phyloP scores from a whole-genome alignment of 2,113 vertebrate species.

The Dunckerocampus dactyliophorus region DNA sequence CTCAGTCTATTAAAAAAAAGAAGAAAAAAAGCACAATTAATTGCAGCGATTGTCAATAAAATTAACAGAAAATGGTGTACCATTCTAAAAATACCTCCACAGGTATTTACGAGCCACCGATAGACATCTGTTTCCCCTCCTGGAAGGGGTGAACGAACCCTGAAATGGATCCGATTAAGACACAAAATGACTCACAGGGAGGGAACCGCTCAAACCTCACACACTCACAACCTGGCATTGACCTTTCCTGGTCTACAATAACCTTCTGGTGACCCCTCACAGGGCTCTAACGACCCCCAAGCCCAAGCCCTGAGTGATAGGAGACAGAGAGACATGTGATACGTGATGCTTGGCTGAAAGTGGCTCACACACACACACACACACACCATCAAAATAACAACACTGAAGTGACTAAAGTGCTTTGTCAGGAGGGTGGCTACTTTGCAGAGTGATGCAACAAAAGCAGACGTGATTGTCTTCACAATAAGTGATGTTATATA shows the following conservation, averaged over 20 bases:
- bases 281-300: conserved; percentile 33
- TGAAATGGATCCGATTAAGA: conserved; percentile 58
- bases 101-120: conserved; percentile 35
- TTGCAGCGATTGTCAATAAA: neutral
- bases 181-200: conserved; percentile 55
- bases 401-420: no score
- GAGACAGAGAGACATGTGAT: conserved; percentile 54
- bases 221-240: conserved; percentile 40
- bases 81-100: conserved; percentile 28
- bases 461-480: conserved; percentile 27
- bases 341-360: conserved; percentile 19
- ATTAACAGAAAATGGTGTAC: conserved; percentile 13
- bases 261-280: conserved; percentile 49
- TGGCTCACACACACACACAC: conserved; percentile 17
- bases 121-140: conserved; percentile 58
- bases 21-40: neutral
- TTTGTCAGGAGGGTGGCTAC: neutral
- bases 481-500: conserved; percentile 42
- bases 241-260: conserved; percentile 45
- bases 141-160: conserved; percentile 46
- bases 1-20: neutral
- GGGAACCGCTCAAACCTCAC: conserved; percentile 47
- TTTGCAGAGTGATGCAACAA: conserved; percentile 6
- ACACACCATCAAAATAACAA: neutral
- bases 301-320: conserved; percentile 24